Evolutionary conservation across 2,888 invertebrate genomes (phyloP), one percentile per base, ranked within the genome.

Genomic region (Laothoe populi): DNA sequence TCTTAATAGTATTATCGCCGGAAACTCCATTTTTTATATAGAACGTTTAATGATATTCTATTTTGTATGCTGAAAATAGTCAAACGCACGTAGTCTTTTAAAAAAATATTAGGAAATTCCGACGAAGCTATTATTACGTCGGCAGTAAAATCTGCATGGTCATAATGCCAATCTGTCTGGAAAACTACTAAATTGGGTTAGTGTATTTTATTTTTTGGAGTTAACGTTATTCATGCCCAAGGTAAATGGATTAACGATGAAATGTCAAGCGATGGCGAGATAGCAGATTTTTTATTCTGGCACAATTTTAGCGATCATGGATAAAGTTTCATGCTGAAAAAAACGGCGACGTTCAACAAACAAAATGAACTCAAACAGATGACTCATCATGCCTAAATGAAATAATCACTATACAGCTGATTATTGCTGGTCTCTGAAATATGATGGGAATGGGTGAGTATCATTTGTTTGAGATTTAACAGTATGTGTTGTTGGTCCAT

Each of bases 1-100:
- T 53, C 19, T 35, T 35, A 53, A 53, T 53, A 53, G 4, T 26
- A 46, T 38, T 38, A 19, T 5, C 31, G 35, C 31, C 53, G 53
- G 53, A 53, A 19, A 35, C 53, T 31, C 8, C 11, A 19, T 31
- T 35, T 53, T 44, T 44, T 19, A 35, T 19, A 53, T 35, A 35
- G 53, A 53, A 11, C 35, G 19, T 19, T 53, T 53, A 24, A 46
- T 46, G 49, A 8, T 16, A 16, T 53, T 10, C 31, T 53, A 10
- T 35, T 53, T 53, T 31, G 53, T 35, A 53, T 53, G 16, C 35
- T 53, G 21, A 53, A 21, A 19, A 53, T 19, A 5, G 4, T 19
- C 10, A 0, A 11, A 13, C 38, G 11, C 13, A 13, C 11, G 23
- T 48, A 10, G 42, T 16, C 10, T 2, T 3, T 0, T 10, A 31